phyloP scores from a whole-genome alignment of 2,797 vertebrate genomes.

The Diplodus sargus region DNA sequence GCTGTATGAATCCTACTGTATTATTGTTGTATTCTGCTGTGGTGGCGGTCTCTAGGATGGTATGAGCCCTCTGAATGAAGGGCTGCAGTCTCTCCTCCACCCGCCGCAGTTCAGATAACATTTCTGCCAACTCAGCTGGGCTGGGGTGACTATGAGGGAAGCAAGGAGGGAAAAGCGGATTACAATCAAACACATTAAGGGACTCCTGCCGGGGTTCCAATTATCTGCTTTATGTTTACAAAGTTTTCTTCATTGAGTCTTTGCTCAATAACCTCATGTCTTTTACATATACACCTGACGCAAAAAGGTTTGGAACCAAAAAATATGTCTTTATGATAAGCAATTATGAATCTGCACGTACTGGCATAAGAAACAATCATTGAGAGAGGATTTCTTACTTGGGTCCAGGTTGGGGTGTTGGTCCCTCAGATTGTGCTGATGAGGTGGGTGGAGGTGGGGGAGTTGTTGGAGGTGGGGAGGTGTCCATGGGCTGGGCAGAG shows the following conservation, averaged over 20 bases:
- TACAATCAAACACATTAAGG: not conserved
- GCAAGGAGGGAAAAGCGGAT: not conserved
- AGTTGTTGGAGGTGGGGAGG: conserved; percentile 80
- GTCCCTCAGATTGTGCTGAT: conserved; percentile 81
- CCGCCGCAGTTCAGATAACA: conserved; percentile 89
- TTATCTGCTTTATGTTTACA: not conserved
- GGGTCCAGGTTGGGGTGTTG: conserved; percentile 81
- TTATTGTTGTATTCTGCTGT: conserved; percentile 91
- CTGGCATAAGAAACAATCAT: not conserved
- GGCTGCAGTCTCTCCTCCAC: conserved; percentile 91
- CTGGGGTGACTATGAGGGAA: conserved; percentile 86
- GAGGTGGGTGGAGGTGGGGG: conserved; percentile 79
- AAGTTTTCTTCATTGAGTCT: not conserved
- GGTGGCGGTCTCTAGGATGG: conserved; percentile 89
- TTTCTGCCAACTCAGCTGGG: conserved; percentile 89
- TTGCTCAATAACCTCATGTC: not conserved
- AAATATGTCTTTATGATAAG: too few species aligned
- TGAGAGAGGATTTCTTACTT: conserved; percentile 72
- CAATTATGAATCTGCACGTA: not conserved
- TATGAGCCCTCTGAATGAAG: conserved; percentile 91
- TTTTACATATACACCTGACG: too few species aligned
- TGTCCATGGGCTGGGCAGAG: conserved; percentile 84
- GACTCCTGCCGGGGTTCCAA: not conserved
- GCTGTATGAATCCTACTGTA: conserved; percentile 80
- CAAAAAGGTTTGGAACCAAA: not conserved